Evolutionary conservation across 2,113 vertebrate genomes (phyloP), one percentile per base, ranked within the genome.

Genomic region (Alethe diademata): DNA sequence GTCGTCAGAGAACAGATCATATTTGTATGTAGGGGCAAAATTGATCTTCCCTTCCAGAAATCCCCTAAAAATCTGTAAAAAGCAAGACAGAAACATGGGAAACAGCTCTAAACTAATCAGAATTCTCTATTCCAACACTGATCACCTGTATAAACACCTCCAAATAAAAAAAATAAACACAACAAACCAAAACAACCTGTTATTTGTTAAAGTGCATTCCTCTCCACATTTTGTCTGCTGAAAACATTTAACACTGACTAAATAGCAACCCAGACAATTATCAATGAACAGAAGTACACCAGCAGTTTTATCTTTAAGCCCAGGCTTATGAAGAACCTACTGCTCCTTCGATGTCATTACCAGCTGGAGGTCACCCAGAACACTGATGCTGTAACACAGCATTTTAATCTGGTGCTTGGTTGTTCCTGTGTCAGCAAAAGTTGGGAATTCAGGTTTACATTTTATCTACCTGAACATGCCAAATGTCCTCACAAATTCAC

Each of bases 1-100:
- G 94, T 99, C 99, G 38, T 99, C 99, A 14, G 99, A 99, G 98
- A 99, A 99, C 75, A 99, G 98, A 96, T 99, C 99, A 33, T 99
- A 99, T 86, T 99, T 99, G 87, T 99, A 99, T 1, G 99, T 99
- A 16, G 99, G 99, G 60, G 99, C 98, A 97, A 99, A 99, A 96
- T 98, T 99, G 70, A 99, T 96, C 86, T 99, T 99, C 25, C 99
- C 99, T 91, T 99, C 99, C 87, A 99, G 98, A 94, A 99, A 99
- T 48, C 98, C 98, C 79, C 98, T 97, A 94, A 99, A 99, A 83
- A 99, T 97, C 99, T 99, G 96, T 80, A 93, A 90, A 93, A n/a
- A n/a, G n/a, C n/a, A 90, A 74, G 28, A 93, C 28, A 91, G 42
- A 81, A 83, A 81, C 76, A 92, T 47, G 66, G 92, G 33, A 72